Evolutionary conservation across 2,888 invertebrate genomes (phyloP).

Genomic region (Thysanoteuthis rhombus): DNA sequence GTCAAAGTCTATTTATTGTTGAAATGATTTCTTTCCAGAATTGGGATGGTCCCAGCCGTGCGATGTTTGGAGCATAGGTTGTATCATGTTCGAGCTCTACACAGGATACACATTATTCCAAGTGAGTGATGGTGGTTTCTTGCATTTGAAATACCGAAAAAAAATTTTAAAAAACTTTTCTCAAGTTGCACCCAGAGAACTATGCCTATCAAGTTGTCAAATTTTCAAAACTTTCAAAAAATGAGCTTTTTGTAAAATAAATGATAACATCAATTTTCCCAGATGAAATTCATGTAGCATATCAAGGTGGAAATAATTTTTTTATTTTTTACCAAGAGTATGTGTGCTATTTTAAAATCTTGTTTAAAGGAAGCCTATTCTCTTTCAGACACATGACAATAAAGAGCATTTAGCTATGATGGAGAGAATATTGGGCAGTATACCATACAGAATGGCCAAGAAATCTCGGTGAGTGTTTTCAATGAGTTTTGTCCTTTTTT

Average conservation of each 20-base stretch:
- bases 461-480: conserved; percentile 73
- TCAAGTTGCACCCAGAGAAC: too few relatives aligned
- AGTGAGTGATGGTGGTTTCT: conserved; percentile 49
- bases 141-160: too few relatives aligned
- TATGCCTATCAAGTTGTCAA: too few relatives aligned
- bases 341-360: background rate
- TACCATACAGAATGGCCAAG: conserved; percentile 83
- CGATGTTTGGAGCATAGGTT: conserved; percentile 99
- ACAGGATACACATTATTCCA: conserved; percentile 96
- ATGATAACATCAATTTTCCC: background rate
- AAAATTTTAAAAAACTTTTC: too few relatives aligned
- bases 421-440: conserved; percentile 96
- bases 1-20: background rate
- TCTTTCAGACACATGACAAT: conserved; percentile 92
- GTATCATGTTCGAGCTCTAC: conserved; percentile 98
- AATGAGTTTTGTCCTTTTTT: background rate
- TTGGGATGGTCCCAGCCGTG: conserved; percentile 99
- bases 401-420: conserved; percentile 99
- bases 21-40: conserved; percentile 75
- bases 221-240: background rate
- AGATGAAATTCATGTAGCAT: background rate
- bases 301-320: too few relatives aligned
- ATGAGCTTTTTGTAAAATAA: background rate
- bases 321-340: background rate
- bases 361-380: background rate